Evolutionary conservation across 2,797 vertebrate genomes (phyloP).

Genomic region (Neosilurus hyrtlii): DNA sequence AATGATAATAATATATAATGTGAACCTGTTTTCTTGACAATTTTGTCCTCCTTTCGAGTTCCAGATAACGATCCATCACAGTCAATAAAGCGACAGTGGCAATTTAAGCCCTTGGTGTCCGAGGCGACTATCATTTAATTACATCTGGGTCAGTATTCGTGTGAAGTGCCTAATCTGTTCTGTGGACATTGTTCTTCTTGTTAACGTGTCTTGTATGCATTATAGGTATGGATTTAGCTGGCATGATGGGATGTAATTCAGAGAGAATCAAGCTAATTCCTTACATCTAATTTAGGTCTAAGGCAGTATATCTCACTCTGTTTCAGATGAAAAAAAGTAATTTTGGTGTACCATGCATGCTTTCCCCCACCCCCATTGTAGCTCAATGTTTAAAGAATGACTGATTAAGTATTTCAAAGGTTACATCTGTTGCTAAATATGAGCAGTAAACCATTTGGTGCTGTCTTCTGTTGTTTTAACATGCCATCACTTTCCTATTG

Average conservation of each 20-base stretch:
- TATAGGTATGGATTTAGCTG: constrained; percentile 34
- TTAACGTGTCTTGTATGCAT: constrained; percentile 38
- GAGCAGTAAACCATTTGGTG: not conserved
- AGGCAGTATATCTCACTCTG: not conserved
- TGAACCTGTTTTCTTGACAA: constrained; percentile 42
- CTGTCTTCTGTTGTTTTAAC: not conserved
- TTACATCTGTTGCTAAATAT: not conserved
- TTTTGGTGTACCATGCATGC: not conserved
- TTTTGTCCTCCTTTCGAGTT: constrained; percentile 31
- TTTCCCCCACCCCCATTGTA: not conserved
- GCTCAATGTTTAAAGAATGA: not conserved
- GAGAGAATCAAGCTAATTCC: constrained; percentile 13
- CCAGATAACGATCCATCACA: constrained; percentile 49
- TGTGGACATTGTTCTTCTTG: constrained; percentile 44
- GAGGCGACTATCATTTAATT: constrained; percentile 55
- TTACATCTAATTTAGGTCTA: constrained; percentile 15
- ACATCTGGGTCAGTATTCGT: constrained; percentile 50
- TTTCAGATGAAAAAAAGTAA: not conserved
- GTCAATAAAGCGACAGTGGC: constrained; percentile 42
- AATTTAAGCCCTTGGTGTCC: constrained; percentile 49
- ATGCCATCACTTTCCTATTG: no score
- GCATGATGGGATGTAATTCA: constrained; percentile 43
- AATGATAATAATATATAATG: constrained; percentile 29
- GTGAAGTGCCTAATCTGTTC: constrained; percentile 48
- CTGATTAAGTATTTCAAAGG: not conserved